Conservation (phyloP, 2,797 vertebrate genomes). For the Erithacus rubecula region DNA sequence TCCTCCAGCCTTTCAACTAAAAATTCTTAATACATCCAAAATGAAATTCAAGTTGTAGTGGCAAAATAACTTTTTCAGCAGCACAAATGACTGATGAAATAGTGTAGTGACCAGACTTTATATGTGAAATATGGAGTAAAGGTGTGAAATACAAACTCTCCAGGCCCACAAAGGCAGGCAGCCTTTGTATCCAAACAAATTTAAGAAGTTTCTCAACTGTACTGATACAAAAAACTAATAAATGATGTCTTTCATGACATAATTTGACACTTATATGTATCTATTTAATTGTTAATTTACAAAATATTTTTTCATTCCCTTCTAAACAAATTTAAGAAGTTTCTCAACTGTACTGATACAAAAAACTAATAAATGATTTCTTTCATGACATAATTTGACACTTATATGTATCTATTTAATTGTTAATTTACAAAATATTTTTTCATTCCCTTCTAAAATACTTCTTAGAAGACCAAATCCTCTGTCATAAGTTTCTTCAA, state of each 20-base stretch:
- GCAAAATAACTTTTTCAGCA: background rate
- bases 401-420: background rate
- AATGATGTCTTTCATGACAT: background rate
- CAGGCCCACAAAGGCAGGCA: background rate
- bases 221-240: background rate
- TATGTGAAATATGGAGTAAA: background rate
- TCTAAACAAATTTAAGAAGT: background rate
- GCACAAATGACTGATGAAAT: background rate
- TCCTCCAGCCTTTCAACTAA: constrained; percentile 9
- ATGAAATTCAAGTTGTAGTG: background rate
- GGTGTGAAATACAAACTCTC: background rate
- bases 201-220: background rate
- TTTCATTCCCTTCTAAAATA: background rate
- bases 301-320: background rate
- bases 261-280: background rate
- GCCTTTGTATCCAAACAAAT: background rate
- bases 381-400: background rate
- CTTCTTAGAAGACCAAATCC: background rate
- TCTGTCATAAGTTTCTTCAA: background rate
- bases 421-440: background rate
- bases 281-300: background rate
- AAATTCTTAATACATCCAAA: constrained; percentile 8
- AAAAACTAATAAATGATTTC: background rate
- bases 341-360: background rate
- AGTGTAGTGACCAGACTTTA: background rate